These are phyloP conservation scores for Lasius fuliginosus DNA, from an alignment of 2,888 invertebrate species.

Conservation along the genomic window DNA sequence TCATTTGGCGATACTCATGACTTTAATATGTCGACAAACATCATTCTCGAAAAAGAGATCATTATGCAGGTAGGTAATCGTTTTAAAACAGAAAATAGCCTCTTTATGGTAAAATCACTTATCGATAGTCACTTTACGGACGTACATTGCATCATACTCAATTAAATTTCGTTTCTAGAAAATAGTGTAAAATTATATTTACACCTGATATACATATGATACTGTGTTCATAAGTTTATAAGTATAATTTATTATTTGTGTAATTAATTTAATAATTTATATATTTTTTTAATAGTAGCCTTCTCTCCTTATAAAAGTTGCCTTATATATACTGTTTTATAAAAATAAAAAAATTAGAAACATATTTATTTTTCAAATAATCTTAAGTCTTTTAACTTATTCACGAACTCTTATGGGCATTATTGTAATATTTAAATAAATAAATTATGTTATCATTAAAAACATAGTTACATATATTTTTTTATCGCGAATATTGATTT, in stretches of 20 bases:
- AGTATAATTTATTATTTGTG: constrained; percentile 16
- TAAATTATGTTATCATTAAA: constrained; percentile 24
- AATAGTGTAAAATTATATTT: constrained; percentile 27
- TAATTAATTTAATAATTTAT: constrained; percentile 4
- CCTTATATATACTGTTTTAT: constrained; percentile 1
- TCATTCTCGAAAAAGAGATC: constrained; percentile 59
- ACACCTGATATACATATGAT: neutral
- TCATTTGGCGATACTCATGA: constrained; percentile 5
- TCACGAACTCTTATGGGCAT: constrained; percentile 22
- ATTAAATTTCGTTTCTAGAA: neutral
- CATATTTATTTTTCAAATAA: constrained; percentile 16
- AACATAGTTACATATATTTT: neutral
- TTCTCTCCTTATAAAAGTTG: neutral
- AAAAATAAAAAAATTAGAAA: constrained; percentile 33
- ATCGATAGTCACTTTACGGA: constrained; percentile 25
- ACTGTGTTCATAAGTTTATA: constrained; percentile 29
- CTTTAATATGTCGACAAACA: constrained; percentile 20
- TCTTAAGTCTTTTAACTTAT: constrained; percentile 13
- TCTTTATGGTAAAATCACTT: constrained; percentile 51
- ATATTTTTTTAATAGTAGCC: constrained; percentile 12
- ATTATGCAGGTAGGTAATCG: constrained; percentile 25
- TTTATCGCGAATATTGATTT: neutral
- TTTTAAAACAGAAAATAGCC: constrained; percentile 61
- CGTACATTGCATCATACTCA: neutral
- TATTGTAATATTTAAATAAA: constrained; percentile 25